Evolutionary conservation across 2,113 vertebrate species (phyloP), one percentile per base, ranked within the genome.

Genomic region (Barbus barbus): DNA sequence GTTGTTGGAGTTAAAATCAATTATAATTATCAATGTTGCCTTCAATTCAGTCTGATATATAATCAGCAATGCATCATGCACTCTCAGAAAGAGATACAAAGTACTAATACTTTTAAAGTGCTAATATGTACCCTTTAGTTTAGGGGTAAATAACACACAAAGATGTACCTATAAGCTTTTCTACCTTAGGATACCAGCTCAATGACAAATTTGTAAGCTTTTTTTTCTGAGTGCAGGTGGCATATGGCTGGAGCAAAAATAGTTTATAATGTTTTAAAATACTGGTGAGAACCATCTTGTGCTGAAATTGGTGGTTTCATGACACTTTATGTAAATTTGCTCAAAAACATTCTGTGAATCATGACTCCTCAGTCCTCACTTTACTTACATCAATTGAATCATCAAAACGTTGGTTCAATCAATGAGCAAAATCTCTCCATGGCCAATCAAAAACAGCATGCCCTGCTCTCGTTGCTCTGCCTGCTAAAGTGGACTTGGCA

Each of bases 401-500:
- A 69, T 60, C 61, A 31, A 77, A 83, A n/a, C 4, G 8, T 22
- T 58, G 8, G 0, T 77, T 24, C 31, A 82, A 4, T 18, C 33
- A 31, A 44, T 44, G 9, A 69, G 16, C 14, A 2, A 44, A 51
- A 38, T 28, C 26, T 71, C 67, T 81, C 44, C 53, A 20, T 56
- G 69, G 24, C 38, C 72, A 58, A 76, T 24, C 46, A 31, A 82
- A 67, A 58, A 63, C 48, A 83, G 38, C 18, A 71, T 69, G 51
- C 36, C 18, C 20, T 1, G 60, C 61, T 86, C 83, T 82, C 56
- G 46, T 24, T 28, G 36, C 16, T 16, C 38, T 22, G 75, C 14
- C 26, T 72, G 61, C 74, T 74, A 41, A 65, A 65, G 44, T 75
- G 56, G 44, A 80, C 28, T 71, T 80, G 74, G 74, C 74, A 83